Percentiles rank a stretch among this genome's conserved stretches.
Conservation (phyloP, 2,113 vertebrate genomes). For the Ascaphus truei region DNA sequence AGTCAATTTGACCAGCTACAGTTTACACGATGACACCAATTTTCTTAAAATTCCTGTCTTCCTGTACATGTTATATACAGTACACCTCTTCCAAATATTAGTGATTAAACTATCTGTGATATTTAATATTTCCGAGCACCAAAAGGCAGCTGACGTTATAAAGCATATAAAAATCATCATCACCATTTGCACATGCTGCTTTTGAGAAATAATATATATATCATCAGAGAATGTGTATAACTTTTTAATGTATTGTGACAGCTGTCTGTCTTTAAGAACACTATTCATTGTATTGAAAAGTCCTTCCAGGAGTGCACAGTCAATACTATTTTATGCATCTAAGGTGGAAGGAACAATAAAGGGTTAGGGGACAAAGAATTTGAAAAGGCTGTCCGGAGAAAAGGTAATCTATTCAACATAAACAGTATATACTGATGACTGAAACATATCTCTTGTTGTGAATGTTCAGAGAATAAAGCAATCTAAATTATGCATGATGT, state of each 20-base stretch:
- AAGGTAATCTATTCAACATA: neutral
- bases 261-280: neutral
- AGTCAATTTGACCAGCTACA: neutral
- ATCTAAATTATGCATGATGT: conserved; percentile 10
- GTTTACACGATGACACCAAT: conserved; percentile 8
- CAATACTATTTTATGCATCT: neutral
- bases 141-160: neutral
- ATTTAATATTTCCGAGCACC: neutral
- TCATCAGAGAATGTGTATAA: neutral
- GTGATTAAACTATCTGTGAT: neutral
- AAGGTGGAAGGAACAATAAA: neutral
- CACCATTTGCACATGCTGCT: too few species aligned
- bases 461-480: conserved; percentile 10
- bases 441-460: neutral
- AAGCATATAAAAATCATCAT: neutral
- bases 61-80: conserved; percentile 10
- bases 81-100: neutral
- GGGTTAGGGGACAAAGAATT: neutral
- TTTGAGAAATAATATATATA: neutral
- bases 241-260: neutral
- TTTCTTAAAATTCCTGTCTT: conserved; percentile 11
- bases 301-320: too few species aligned
- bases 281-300: too few species aligned
- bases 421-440: neutral
- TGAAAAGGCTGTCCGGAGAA: neutral